Percentiles rank a stretch among this genome's conserved stretches.
phyloP scores from a whole-genome alignment of 2,113 vertebrate species.

The Poecilia latipinna region DNA sequence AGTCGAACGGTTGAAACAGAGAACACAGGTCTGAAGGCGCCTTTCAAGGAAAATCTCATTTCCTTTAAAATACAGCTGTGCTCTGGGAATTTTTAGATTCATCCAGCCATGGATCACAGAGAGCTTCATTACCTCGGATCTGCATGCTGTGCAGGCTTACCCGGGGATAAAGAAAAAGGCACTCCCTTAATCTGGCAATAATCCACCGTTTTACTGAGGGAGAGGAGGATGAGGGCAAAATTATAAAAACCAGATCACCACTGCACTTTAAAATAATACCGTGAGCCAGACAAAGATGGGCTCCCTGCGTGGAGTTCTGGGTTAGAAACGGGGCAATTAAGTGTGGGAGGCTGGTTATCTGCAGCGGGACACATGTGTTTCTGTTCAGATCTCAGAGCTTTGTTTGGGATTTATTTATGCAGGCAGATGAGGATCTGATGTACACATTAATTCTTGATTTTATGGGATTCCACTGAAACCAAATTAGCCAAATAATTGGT shows the following conservation, averaged over 20 bases:
- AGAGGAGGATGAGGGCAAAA: slow-evolving; percentile 67
- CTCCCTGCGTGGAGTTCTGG: slow-evolving; percentile 32
- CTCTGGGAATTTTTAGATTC: slow-evolving; percentile 70
- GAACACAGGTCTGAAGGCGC: slow-evolving; percentile 43
- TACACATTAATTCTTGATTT: neutral
- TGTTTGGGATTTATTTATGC: neutral
- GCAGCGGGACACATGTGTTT: neutral
- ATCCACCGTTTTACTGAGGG: slow-evolving; percentile 79
- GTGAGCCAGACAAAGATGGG: slow-evolving; percentile 29
- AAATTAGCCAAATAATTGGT: neutral
- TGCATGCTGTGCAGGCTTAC: slow-evolving; percentile 73
- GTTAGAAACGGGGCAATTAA: slow-evolving; percentile 26
- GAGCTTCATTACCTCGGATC: slow-evolving; percentile 79
- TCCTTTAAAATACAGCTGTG: slow-evolving; percentile 64
- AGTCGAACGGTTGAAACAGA: slow-evolving; percentile 38
- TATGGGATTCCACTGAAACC: neutral
- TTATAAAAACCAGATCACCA: slow-evolving; percentile 66
- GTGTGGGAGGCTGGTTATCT: slow-evolving; percentile 21
- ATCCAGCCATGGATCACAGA: slow-evolving; percentile 72
- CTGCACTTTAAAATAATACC: slow-evolving; percentile 52
- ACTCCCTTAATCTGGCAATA: slow-evolving; percentile 83
- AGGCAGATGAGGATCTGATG: neutral
- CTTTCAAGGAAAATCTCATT: slow-evolving; percentile 62
- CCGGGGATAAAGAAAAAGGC: slow-evolving; percentile 79
- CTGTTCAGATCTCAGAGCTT: slow-evolving; percentile 3